Percentiles rank a stretch among this genome's conserved stretches.
Evolutionary conservation across 2,888 invertebrate genomes (phyloP).

Genomic region (Endotricha flammealis): DNA sequence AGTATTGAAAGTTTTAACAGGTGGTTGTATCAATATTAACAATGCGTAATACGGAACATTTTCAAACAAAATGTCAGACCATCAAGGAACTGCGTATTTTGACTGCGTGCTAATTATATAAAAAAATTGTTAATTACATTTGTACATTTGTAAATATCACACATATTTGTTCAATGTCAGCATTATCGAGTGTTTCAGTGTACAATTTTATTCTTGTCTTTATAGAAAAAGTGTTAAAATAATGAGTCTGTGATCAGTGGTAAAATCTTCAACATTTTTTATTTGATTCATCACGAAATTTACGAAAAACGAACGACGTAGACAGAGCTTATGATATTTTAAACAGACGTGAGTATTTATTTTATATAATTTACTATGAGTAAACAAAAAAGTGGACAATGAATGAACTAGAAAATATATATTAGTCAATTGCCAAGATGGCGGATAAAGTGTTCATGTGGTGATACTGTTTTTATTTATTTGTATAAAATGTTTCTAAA

Average conservation of each 20-base stretch:
- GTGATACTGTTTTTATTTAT: conserved; percentile 45
- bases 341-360: not conserved
- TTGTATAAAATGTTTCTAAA: conserved; percentile 22
- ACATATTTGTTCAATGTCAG: conserved; percentile 22
- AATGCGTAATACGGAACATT: no score
- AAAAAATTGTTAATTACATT: conserved; percentile 27
- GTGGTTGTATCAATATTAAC: no score
- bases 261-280: no score
- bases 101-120: conserved; percentile 34
- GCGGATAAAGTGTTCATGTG: conserved; percentile 40
- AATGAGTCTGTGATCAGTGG: no score
- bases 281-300: conserved; percentile 7
- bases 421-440: conserved; percentile 68
- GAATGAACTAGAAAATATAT: conserved; percentile 18
- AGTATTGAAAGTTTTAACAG: no score
- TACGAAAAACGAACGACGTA: conserved; percentile 3
- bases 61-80: conserved; percentile 43
- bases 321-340: not conserved
- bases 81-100: conserved; percentile 58
- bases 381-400: conserved; percentile 6
- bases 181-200: conserved; percentile 21
- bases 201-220: conserved; percentile 14
- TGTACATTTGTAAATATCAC: conserved; percentile 35
- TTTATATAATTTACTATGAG: conserved; percentile 3
- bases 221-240: no score